Evolutionary conservation across 2,113 vertebrate species (phyloP), one percentile per base, ranked within the genome.

Genomic region (Podiceps cristatus): DNA sequence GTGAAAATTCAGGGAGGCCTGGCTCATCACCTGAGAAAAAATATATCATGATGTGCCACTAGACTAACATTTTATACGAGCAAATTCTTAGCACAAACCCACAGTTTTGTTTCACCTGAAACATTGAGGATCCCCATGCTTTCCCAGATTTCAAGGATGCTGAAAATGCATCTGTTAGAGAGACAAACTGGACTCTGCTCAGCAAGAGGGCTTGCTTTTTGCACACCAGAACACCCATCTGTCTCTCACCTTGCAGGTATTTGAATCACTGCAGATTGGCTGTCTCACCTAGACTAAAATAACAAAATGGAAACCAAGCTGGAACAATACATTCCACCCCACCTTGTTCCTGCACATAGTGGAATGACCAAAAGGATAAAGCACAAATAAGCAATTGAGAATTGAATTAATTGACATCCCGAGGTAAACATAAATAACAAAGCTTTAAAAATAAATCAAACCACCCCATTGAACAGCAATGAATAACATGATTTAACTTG

Each of bases 201-300:
- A 88, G 25, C 31, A 80, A 69, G 94, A 91, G 3, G 7, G 4
- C n/a, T 75, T 64, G 6, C 9, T 95, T 40, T 82, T 67, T 83
- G 83, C 78, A 56, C 86, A 77, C 16, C 17, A 60, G 59, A 87
- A 37, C 25, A 64, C 6, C 37, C 31, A 53, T 64, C 12, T 87
- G 10, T 53, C 58, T 90, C 60, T 66, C 62, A 88, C 74, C 74
- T 96, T 75, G 28, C 77, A 96, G 71, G 71, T 78, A 88, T 90
- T 91, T 94, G 85, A 94, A 91, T 94, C 74, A 69, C 47, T 94
- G 47, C 18, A 79, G 74, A 59, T 53, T 88, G 63, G 71, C 84
- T 80, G 94, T 94, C 93, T 89, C 84, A 91, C 77, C 45, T 75
- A 8, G 9, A 80, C 76, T 79, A 55, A 93, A 97, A 94, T 90